These are phyloP conservation scores for Centruroides sculpturatus DNA, from an alignment of 1,140 invertebrate genomes.

Conservation along the genomic window DNA sequence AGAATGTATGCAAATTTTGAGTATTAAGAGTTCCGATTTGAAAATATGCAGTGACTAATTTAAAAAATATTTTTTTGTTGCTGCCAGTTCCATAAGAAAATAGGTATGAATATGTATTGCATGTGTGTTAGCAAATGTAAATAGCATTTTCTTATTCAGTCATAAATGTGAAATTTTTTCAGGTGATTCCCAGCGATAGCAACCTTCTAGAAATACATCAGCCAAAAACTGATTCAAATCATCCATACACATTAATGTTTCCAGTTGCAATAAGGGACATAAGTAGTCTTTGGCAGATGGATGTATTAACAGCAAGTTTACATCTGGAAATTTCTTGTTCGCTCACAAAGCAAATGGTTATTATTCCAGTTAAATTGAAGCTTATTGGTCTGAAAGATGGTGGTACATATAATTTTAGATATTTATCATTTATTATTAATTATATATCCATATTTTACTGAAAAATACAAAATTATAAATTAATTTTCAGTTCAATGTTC, in stretches of 20 bases:
- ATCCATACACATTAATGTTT: constrained; percentile 4
- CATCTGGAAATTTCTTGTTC: constrained; percentile 10
- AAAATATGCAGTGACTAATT: no score
- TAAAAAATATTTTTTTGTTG: no score
- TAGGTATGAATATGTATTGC: no score
- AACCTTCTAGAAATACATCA: constrained; percentile 3
- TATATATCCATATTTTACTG: no score
- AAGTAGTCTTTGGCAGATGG: neutral
- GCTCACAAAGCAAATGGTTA: constrained; percentile 8
- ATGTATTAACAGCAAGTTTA: neutral
- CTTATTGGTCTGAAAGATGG: constrained; percentile 1
- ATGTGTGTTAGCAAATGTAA: neutral
- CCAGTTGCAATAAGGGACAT: constrained; percentile 4
- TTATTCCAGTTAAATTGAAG: constrained; percentile 5
- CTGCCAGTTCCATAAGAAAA: no score
- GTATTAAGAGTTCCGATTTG: no score
- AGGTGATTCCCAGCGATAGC: constrained; percentile 12
- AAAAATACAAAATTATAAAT: no score
- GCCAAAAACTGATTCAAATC: neutral
- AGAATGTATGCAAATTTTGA: no score
- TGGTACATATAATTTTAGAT: neutral
- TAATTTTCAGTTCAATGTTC: no score
- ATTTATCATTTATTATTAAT: no score
- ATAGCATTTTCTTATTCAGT: neutral
- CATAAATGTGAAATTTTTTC: neutral